Evolutionary conservation across 2,888 invertebrate species (phyloP), one percentile per base, ranked within the genome.

Genomic region (Seira sanloemensis): DNA sequence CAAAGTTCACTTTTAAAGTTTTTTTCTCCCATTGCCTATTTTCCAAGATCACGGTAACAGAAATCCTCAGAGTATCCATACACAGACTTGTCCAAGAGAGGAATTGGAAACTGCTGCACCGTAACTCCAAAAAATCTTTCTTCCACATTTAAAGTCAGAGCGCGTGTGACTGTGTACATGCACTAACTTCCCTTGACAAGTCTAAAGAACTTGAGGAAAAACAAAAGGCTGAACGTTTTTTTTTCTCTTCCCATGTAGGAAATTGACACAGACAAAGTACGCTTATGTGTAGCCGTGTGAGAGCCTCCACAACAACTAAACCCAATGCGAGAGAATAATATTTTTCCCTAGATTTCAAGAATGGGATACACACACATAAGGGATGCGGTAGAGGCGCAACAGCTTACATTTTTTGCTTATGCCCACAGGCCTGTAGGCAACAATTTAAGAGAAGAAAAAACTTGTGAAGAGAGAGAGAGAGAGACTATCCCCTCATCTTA

Each of bases 301-400:
- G 83, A 83, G 77, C 72, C 83, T 83, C 18, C 46, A 68, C 66
- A 83, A 77, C 78, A 83, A 83, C 83, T 83, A 78, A 82, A 27
- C 62, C 50, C 50, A 50, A n/a, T n/a, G 21, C 16, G 19, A 37
- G 58, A 12, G 25, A n/a, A 58, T 7, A 37, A 75, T 65, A 23
- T 62, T 75, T 75, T 50, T 66, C 66, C 66, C 16, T 37, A 66
- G 2, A 7, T 50, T 66, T 75, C 66, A 75, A 75, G 67, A 46
- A 50, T 23, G 71, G 37, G 46, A 46, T 50, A 37, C 12, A 37
- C 37, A 37, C 12, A 37, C 37, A 50, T 50, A 50, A 50, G 12
- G 50, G 50, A 50, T 50, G 50, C n/a, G 50, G 16, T 50, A 50
- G 12, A 50, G 50, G 50, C 50, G 50, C 50, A 50, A 50, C 50